Evolutionary conservation across 1,140 invertebrate genomes (phyloP), one percentile per base, ranked within the genome.

Genomic region (Papilio machaon): DNA sequence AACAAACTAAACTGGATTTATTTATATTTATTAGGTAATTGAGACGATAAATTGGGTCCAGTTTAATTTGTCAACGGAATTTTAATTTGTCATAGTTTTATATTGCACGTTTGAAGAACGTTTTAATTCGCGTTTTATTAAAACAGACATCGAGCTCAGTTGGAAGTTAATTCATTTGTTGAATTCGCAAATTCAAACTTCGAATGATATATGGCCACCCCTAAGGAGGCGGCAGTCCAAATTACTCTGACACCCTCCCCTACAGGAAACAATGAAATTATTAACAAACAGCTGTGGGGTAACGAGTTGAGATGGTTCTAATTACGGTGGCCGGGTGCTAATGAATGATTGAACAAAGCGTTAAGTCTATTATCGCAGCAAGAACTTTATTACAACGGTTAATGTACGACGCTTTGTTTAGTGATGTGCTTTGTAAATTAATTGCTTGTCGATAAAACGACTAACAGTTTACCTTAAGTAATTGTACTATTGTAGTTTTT

Each of bases 271-370:
- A 82, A 82, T 84, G 82, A 84, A 83, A 80, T 85, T 83, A 70
- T 78, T 85, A 83, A 64, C 43, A 80, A 74, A 80, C 84, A 84
- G 83, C 83, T 82, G 84, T 83, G 49, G 79, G 82, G 81, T 83
- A 85, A 86, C 81, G 80, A 86, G 87, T 86, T 88, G 79, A 79
- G 80, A 85, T 81, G 85, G 85, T 38, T 87, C 85, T 89, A 85
- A 88, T 87, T 91, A 90, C 81, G 81, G 79, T 91, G 89, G 90
- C 86, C 84, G 86, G 86, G 79, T 76, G 83, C 84, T 92, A 91
- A 92, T 94, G 87, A 93, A 94, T 94, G 89, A 94, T 94, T 93
- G 89, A 94, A 90, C 91, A 91, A 90, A 90, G 88, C 88, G 91
- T 89, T 92, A 94, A 92, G 90, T 91, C 89, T 90, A 92, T 92